Conservation (phyloP, 30 jellyfish, hydroid and myxozoan species). For the Mastigias papua region DNA sequence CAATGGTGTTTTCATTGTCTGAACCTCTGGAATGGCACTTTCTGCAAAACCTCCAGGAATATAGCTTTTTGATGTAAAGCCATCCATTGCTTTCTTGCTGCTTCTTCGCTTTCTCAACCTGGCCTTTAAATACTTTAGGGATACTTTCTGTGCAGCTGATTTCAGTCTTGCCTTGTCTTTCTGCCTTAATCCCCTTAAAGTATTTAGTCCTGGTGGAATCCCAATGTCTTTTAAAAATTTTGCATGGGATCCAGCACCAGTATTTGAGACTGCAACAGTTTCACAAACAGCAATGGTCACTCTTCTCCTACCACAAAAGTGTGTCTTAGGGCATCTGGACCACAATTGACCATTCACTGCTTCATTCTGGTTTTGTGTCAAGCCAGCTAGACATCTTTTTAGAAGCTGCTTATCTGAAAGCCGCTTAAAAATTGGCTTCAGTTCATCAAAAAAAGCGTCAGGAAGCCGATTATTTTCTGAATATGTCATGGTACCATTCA, state of each 20-base stretch:
- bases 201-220: conserved; percentile 15
- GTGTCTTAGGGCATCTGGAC: conserved; percentile 43
- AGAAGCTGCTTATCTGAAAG: conserved; percentile 13
- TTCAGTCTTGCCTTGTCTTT: conserved; percentile 2
- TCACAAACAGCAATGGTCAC: conserved; percentile 18
- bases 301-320: conserved; percentile 20
- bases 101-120: conserved; percentile 5
- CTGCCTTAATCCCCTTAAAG: conserved; percentile 10
- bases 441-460: no score
- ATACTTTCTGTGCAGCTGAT: conserved; percentile 29
- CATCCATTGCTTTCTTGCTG: neutral
- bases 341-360: conserved; percentile 26
- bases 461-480: neutral
- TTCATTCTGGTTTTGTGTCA: conserved; percentile 53
- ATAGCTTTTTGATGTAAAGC: neutral
- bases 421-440: no score
- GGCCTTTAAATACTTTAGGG: neutral
- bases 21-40: conserved; percentile 11
- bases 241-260: conserved; percentile 38
- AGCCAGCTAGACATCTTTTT: conserved; percentile 24
- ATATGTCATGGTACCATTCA: neutral
- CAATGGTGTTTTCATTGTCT: neutral
- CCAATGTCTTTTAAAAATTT: neutral
- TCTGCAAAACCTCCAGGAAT: conserved; percentile 32
- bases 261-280: conserved; percentile 4